Base-by-base conservation (phyloP, 1,140 invertebrate species). In the Tetraneura akinire region DNA sequence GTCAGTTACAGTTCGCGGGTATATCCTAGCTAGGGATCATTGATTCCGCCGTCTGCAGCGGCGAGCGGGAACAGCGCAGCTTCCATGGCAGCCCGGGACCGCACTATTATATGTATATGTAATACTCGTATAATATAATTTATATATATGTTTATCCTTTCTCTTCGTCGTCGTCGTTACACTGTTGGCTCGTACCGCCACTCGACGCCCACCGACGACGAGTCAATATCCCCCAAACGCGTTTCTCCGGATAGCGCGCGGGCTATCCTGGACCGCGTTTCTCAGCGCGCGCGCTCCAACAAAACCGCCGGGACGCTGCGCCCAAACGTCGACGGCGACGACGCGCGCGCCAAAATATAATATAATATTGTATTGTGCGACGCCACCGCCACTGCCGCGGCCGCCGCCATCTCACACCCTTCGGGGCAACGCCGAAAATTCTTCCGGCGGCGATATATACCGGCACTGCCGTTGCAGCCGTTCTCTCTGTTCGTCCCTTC, bases 11-110 rank as follows among this genome's bases (percentile, higher is more conserved):
- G 64, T n/a, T 47, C n/a, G 64, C 68, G 68, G 23, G 68, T 23
- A 21, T 71, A 71, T 71, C 68, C 68, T 29, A 70, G 62, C 23
- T n/a, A 37, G 68, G 42, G 47, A 71, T 71, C 68, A 71, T 71
- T 45, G 68, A 71, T 71, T 51, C 45, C 11, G 51, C 29, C 47
- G 70, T 26, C 13, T 29, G 71, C n/a, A 45, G 21, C 16, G 32
- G 3, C 32, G 9, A 37, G n/a, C 21, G 21, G n/a, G 47, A 78
- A 45, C 51, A 37, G 42, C 51, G 16, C 49, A 74, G 71, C 53
- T 51, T 71, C 68, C 68, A 51, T 8, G 29, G 68, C 68, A 49
- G 45, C 23, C 68, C 45, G 45, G 71, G 51, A 23, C 26, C 23
- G 51, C 70, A 18, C 32, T 32, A 26, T n/a, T n/a, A n/a, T n/a